phyloP scores from a whole-genome alignment of 2,888 invertebrate genomes.

The Cenopis cana region DNA sequence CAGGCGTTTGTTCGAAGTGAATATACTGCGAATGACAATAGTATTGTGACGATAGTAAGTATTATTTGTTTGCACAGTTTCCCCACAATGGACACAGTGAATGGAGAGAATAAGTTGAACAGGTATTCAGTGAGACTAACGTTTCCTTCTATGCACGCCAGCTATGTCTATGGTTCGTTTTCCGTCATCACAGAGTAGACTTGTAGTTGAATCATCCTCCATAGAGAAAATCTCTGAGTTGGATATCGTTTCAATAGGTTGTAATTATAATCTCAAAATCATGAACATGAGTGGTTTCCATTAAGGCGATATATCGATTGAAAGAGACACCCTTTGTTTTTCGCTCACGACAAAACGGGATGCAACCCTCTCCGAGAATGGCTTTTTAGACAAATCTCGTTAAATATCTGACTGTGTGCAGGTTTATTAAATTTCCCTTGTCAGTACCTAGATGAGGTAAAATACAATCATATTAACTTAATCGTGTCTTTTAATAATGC shows the following conservation, averaged over 20 bases:
- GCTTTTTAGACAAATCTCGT: no score
- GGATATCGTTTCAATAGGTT: background rate
- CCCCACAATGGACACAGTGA: conserved; percentile 80
- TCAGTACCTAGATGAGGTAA: no score
- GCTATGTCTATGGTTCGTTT: conserved; percentile 59
- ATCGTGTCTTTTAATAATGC: no score
- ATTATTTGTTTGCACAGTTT: conserved; percentile 82
- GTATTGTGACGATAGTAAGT: conserved; percentile 37
- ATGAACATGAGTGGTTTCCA: no score
- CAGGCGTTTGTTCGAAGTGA: conserved; percentile 15
- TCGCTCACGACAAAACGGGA: no score
- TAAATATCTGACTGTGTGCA: no score
- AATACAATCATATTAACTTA: no score
- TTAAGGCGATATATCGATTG: no score
- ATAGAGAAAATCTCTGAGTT: background rate
- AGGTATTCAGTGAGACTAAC: conserved; percentile 88
- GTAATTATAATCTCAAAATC: no score
- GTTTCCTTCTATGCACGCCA: conserved; percentile 65
- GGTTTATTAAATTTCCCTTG: no score
- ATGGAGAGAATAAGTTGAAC: conserved; percentile 84
- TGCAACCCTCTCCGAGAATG: no score
- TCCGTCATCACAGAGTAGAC: conserved; percentile 52
- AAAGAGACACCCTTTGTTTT: no score
- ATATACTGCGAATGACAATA: conserved; percentile 22
- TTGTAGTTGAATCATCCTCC: background rate